A percentile compares a stretch with the other conserved stretches of the same genome.
Conservation (phyloP, 2,797 vertebrate genomes). For the Capromys pilorides region DNA sequence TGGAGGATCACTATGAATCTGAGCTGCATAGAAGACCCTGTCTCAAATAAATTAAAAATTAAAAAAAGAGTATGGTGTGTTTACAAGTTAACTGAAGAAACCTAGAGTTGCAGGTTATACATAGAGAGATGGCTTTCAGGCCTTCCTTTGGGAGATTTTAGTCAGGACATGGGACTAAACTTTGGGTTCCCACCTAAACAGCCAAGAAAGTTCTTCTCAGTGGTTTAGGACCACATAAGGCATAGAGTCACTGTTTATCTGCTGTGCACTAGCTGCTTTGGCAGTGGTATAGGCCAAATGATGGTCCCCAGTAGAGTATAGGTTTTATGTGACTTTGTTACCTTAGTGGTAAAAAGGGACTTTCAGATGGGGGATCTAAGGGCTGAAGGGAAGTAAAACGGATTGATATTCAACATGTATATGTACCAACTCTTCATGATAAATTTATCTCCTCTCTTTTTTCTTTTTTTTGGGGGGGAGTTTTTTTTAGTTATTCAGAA, state of each 20-base stretch:
- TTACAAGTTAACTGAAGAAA: conserved; percentile 43
- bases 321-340: not conserved
- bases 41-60: too few relatives aligned
- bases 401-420: not conserved
- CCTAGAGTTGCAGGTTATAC: not conserved
- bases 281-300: not conserved
- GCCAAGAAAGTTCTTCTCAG: conserved; percentile 8
- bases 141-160: not conserved
- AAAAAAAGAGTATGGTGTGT: not conserved
- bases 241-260: not conserved
- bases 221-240: not conserved
- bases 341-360: not conserved
- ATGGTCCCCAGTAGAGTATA: not conserved
- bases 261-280: not conserved
- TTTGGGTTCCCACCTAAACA: not conserved
- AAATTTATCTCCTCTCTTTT: not conserved
- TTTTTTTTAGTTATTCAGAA: conserved; percentile 57
- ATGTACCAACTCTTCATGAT: not conserved
- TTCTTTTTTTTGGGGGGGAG: not conserved
- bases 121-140: not conserved
- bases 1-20: too few relatives aligned
- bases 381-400: not conserved
- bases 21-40: too few relatives aligned
- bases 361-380: not conserved
- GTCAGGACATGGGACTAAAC: not conserved